Evolutionary conservation across 2,113 vertebrate species (phyloP).

Genomic region (Callipepla squamata): DNA sequence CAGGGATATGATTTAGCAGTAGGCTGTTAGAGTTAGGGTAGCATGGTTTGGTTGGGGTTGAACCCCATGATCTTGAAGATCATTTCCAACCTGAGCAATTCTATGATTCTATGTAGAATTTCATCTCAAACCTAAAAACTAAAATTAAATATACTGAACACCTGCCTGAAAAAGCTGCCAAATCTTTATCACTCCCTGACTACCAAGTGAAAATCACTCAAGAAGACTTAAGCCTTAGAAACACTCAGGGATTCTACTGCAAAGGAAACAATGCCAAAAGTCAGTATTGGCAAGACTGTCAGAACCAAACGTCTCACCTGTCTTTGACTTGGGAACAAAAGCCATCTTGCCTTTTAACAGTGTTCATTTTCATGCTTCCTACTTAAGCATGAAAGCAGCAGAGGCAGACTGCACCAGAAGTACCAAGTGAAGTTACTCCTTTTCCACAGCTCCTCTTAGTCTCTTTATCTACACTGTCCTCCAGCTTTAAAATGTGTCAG

Average conservation of each 20-base stretch:
- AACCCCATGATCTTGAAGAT: too few relatives aligned
- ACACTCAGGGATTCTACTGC: not conserved
- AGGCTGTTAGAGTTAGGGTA: too few relatives aligned
- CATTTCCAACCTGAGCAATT: too few relatives aligned
- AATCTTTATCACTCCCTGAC: not conserved
- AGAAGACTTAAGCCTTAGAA: fast-evolving
- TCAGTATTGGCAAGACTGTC: not conserved
- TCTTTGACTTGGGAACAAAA: not conserved
- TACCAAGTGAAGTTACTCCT: not conserved
- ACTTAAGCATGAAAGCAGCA: not conserved
- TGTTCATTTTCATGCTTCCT: not conserved
- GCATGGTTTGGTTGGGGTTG: too few relatives aligned
- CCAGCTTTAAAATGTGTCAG: not conserved
- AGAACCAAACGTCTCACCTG: not conserved
- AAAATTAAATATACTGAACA: not conserved
- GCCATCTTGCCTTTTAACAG: not conserved
- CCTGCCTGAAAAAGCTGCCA: not conserved
- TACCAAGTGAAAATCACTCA: not conserved
- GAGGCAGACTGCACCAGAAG: not conserved
- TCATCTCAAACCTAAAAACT: not conserved
- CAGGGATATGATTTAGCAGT: too few relatives aligned
- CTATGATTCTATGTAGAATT: not conserved
- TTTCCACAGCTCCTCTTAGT: not conserved
- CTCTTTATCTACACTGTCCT: not conserved
- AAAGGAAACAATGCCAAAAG: not conserved